phyloP scores from a whole-genome alignment of 2,888 invertebrate species.

The Teleogryllus oceanicus region DNA sequence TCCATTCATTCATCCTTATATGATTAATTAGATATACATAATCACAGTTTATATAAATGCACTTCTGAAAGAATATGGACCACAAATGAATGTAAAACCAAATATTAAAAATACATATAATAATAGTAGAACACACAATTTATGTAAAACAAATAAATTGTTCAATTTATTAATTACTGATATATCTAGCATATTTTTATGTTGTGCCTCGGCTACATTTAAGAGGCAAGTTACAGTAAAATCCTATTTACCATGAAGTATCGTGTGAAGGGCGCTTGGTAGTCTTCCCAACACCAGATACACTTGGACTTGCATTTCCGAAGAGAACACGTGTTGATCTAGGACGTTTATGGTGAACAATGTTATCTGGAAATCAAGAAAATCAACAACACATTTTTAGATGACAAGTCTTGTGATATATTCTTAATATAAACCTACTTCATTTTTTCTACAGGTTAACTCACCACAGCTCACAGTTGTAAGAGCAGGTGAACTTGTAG shows the following conservation, averaged over 20 bases:
- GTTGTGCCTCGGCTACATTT: too few relatives aligned
- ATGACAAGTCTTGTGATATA: conserved; percentile 33
- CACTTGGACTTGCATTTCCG: conserved; percentile 19
- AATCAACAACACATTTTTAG: neutral
- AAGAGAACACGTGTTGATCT: neutral
- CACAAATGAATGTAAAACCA: too few relatives aligned
- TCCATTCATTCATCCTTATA: too few relatives aligned
- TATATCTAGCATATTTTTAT: too few relatives aligned
- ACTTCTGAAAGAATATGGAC: too few relatives aligned
- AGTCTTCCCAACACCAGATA: conserved; percentile 46
- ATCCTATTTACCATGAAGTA: neutral
- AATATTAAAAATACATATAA: too few relatives aligned
- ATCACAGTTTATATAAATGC: too few relatives aligned
- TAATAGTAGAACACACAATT: too few relatives aligned
- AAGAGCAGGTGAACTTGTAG: conserved; percentile 26
- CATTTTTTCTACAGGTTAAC: neutral
- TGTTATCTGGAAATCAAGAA: conserved; percentile 20
- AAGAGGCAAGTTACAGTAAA: too few relatives aligned
- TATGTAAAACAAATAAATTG: too few relatives aligned
- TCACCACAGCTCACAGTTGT: conserved; percentile 29
- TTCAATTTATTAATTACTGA: too few relatives aligned
- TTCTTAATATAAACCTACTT: neutral
- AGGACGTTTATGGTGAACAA: conserved; percentile 11
- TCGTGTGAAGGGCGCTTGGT: neutral
- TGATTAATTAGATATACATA: too few relatives aligned